Conservation (phyloP, 2,888 invertebrate species). For the Iphiclides podalirius region DNA sequence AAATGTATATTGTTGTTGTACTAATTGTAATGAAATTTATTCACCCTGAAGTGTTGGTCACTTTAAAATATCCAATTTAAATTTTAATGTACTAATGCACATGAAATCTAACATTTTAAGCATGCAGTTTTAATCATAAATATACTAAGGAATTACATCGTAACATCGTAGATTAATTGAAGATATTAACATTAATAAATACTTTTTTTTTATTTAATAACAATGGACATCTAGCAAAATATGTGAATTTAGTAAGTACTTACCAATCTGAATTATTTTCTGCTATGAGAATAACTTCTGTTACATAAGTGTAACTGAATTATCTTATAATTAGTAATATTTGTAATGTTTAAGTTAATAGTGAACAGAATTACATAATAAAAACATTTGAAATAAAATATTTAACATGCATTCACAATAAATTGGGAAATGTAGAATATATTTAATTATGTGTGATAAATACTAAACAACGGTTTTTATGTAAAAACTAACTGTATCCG, state of each 20-base stretch:
- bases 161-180: not conserved
- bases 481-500: no score
- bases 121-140: constrained; percentile 9
- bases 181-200: not conserved
- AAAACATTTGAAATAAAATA: not conserved
- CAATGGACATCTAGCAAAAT: not conserved
- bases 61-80: constrained; percentile 4
- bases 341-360: no score
- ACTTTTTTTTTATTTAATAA: not conserved
- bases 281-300: not conserved
- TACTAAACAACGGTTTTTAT: no score
- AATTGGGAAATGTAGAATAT: no score
- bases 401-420: not conserved
- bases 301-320: not conserved
- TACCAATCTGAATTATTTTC: not conserved
- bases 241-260: not conserved
- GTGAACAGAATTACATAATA: no score
- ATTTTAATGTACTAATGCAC: not conserved
- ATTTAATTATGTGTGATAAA: no score
- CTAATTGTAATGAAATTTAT: constrained; percentile 11
- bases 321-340: not conserved
- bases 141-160: not conserved
- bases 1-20: no score
- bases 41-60: constrained; percentile 18
- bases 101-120: not conserved